Conservation (phyloP, 2,888 invertebrate genomes). For the Odontothrips loti region DNA sequence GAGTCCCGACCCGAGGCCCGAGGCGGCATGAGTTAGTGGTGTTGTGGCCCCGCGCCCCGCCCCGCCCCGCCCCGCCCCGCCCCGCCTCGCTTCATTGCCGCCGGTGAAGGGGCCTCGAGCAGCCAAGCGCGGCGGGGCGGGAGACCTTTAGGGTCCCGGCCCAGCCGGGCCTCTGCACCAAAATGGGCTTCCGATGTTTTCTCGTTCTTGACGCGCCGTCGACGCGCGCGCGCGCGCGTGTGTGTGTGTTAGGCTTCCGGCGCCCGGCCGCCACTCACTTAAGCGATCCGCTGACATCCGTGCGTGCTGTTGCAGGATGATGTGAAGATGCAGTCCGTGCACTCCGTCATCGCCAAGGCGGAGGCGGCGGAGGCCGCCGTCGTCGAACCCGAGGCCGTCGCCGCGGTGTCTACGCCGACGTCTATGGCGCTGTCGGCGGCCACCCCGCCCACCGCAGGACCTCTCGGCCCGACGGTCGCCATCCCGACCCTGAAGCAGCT, state of each 20-base stretch:
- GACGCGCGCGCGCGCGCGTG: not conserved
- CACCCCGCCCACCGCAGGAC: not conserved
- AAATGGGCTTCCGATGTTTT: slow-evolving; percentile 26
- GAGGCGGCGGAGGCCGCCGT: too few relatives aligned
- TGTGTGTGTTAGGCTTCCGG: not conserved
- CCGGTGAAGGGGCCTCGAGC: too few relatives aligned
- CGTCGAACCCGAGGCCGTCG: not conserved
- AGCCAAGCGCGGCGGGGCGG: too few relatives aligned
- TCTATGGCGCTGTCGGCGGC: not conserved
- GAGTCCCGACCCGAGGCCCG: not conserved
- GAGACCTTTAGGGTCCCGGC: not conserved
- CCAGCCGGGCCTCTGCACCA: not conserved
- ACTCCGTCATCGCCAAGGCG: not conserved
- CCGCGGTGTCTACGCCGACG: not conserved
- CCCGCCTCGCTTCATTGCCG: not conserved
- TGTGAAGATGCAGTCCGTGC: not conserved
- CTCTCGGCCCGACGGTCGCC: not conserved
- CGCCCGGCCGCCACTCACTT: not conserved
- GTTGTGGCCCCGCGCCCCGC: not conserved
- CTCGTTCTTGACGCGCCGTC: not conserved
- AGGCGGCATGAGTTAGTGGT: slow-evolving; percentile 16
- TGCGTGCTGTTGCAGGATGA: not conserved
- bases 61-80: not conserved
- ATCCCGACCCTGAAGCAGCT: slow-evolving; percentile 21
- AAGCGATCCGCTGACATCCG: too few relatives aligned